These are phyloP conservation scores for Sapayoa aenigma DNA, from an alignment of 2,113 vertebrate species.

Conservation along the genomic window DNA sequence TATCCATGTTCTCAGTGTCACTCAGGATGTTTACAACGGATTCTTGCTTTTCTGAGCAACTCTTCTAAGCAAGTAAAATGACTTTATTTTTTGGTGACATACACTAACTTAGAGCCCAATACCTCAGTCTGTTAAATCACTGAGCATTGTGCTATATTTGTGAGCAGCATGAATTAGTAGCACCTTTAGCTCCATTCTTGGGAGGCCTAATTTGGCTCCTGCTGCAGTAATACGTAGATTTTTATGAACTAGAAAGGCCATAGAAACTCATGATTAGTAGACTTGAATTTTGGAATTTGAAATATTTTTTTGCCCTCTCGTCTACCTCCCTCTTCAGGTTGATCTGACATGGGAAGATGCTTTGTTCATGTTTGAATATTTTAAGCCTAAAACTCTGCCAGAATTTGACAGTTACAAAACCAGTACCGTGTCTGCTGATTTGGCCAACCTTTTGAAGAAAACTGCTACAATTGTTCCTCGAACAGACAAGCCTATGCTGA, in stretches of 20 bases:
- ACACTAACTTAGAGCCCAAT: background rate
- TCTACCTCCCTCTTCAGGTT: slow-evolving; percentile 75
- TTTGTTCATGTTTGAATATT: slow-evolving; percentile 94
- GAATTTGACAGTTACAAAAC: slow-evolving; percentile 99
- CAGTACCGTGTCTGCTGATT: slow-evolving; percentile 94
- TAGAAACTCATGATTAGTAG: background rate
- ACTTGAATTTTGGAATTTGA: background rate
- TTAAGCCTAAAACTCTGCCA: slow-evolving; percentile 95
- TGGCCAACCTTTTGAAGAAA: slow-evolving; percentile 93
- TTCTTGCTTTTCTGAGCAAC: background rate
- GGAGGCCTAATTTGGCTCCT: background rate
- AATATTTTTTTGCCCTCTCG: background rate
- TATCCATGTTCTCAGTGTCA: background rate
- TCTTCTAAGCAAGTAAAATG: background rate
- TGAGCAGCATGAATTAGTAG: background rate
- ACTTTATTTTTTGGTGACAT: background rate
- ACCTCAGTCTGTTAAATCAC: background rate
- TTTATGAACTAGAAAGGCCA: background rate
- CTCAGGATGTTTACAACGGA: background rate
- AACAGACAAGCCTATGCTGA: slow-evolving; percentile 81
- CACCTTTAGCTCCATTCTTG: background rate
- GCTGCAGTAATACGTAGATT: background rate
- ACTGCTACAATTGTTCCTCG: slow-evolving; percentile 86
- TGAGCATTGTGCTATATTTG: background rate
- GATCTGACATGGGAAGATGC: slow-evolving; percentile 91